Base-by-base conservation (phyloP, 64 coral and sea anemone genomes). In the Montipora sp. region DNA sequence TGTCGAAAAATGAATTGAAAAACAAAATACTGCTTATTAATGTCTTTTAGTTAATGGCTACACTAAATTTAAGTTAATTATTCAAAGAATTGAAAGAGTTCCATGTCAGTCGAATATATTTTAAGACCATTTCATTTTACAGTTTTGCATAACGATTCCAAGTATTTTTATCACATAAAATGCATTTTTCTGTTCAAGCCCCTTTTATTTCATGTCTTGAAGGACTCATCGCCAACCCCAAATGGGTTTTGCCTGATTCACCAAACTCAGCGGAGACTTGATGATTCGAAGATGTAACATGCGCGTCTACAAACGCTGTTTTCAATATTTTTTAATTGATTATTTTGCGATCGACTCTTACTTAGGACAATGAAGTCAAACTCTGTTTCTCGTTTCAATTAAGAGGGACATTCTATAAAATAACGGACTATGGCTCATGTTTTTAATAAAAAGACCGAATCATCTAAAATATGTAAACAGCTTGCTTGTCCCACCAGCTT, bases 381-480 rank as follows among this genome's bases (percentile, higher is more conserved):
- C 8, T 70, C 70, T 71, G 63, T 84, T 69, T 84, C 65, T 70
- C 20, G 82, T 84, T 71, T 84, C 82, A 84, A 49, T 84, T 84
- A 84, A 70, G 65, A 63, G 10, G 45, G 19, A 69, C n/a, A 70
- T 84, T 24, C 63, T 70, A 16, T 84, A 70, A 71, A 70, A 84
- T 51, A 84, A 72, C 82, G 65, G 44, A 46, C 46, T 20, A 19
- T 22, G 47, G 61, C 47, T 51, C 44, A 19, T 66, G 63, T 27
- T 47, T 47, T 84, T 84, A 49, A 71, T 84, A 21, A 84, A 36
- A 68, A 83, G 81, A 68, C 82, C 65, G 82, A 84, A 71, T 84
- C 82, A 71, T 68, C 15, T 20, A 15, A 70, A 84, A 84, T 84
- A 84, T 84, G 82, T 84, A 84, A 84, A 84, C 82, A 84, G 36